Evolutionary conservation across 2,888 invertebrate species (phyloP).

Genomic region (Vanessa cardui): DNA sequence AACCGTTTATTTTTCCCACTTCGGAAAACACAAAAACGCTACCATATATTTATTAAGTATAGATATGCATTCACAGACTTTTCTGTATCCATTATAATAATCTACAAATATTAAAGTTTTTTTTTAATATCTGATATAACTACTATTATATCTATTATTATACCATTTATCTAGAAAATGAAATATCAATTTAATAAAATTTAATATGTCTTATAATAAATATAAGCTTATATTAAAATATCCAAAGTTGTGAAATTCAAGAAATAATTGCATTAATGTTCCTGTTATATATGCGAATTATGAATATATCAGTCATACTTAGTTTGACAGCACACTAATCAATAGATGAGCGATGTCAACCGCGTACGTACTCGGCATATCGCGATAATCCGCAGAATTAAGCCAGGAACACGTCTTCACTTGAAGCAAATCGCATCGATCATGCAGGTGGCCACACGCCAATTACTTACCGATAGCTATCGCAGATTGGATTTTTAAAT

Average conservation of each 20-base stretch:
- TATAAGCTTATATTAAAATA: no score
- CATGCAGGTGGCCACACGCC: conserved; percentile 16
- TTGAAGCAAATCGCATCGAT: conserved; percentile 20
- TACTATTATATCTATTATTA: no score
- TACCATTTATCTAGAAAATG: no score
- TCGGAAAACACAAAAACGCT: no score
- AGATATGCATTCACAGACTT: no score
- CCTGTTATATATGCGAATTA: not conserved
- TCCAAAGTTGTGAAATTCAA: not conserved
- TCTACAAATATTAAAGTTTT: no score
- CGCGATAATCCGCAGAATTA: conserved; percentile 67
- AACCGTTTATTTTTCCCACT: no score
- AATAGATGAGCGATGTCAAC: conserved; percentile 20
- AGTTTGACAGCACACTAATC: conserved; percentile 11
- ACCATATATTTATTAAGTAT: no score
- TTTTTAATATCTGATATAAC: no score
- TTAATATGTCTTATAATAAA: no score
- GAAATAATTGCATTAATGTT: not conserved
- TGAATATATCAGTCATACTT: conserved; percentile 8
- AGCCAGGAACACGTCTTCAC: conserved; percentile 56
- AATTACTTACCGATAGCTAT: conserved; percentile 16
- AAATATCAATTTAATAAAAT: no score
- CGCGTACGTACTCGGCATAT: conserved; percentile 38
- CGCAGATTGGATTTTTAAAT: not conserved
- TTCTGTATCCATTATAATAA: no score